Evolutionary conservation across 2,888 invertebrate species (phyloP).

Genomic region (Catocala sponsa): DNA sequence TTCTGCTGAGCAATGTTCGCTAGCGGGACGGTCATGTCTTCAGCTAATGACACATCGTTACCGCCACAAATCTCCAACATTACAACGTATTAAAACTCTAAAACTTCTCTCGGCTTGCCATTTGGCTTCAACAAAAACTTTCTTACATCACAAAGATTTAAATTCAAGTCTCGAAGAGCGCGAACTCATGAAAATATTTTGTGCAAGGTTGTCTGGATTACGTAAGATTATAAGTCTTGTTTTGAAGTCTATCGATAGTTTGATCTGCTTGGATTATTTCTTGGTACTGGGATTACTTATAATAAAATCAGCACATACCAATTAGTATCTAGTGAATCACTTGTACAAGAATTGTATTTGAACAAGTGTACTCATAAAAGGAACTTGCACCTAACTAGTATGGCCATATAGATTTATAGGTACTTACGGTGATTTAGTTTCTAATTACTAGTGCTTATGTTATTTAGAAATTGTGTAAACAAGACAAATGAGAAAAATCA

Average conservation of each 20-base stretch:
- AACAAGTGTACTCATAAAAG: too few species aligned
- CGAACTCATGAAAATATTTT: conserved; percentile 54
- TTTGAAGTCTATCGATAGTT: conserved; percentile 21
- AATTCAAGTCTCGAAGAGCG: conserved; percentile 77
- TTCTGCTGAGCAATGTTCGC: conserved; percentile 59
- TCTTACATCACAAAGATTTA: conserved; percentile 83
- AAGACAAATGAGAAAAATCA: too few species aligned
- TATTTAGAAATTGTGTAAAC: too few species aligned
- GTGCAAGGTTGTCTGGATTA: conserved; percentile 52
- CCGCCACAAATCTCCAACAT: conserved; percentile 84
- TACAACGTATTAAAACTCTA: conserved; percentile 86
- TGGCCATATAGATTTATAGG: too few species aligned
- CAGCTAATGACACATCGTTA: conserved; percentile 82
- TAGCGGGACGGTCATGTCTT: conserved; percentile 66
- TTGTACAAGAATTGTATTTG: too few species aligned
- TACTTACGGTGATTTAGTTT: too few species aligned
- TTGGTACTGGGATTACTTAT: not conserved
- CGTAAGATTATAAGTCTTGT: conserved; percentile 39
- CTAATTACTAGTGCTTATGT: too few species aligned
- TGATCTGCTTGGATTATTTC: not conserved
- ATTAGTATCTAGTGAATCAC: too few species aligned
- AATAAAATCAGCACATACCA: too few species aligned
- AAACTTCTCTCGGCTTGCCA: conserved; percentile 81
- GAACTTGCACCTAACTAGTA: too few species aligned
- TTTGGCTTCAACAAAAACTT: conserved; percentile 83